Evolutionary conservation across 2,113 vertebrate genomes (phyloP).

Genomic region (Oxyura jamaicensis): DNA sequence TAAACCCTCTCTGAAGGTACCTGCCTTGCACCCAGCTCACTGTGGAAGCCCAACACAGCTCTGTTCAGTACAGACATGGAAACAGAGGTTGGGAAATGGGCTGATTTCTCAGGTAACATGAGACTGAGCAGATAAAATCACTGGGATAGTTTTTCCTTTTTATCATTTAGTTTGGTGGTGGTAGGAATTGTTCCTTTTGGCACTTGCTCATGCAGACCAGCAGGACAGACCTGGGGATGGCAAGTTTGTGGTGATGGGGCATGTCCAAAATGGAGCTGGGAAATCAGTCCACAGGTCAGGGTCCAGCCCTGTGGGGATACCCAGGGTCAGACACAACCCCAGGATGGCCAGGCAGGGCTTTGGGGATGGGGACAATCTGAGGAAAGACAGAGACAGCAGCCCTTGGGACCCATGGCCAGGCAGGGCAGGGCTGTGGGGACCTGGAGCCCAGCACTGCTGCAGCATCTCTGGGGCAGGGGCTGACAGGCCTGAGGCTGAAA

Average conservation of each 20-base stretch:
- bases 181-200: neutral
- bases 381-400: neutral
- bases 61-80: neutral
- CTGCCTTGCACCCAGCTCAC: neutral
- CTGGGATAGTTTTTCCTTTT: neutral
- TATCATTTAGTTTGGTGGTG: neutral
- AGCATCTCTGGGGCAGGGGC: rapidly evolving
- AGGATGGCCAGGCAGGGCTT: neutral
- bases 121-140: slow-evolving; percentile 2
- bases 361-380: neutral
- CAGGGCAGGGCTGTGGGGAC: neutral
- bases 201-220: neutral
- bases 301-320: rapidly evolving
- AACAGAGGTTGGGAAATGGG: neutral
- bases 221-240: neutral
- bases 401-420: neutral
- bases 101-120: neutral
- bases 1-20: neutral
- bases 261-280: neutral
- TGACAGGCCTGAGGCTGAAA: neutral
- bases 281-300: neutral
- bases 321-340: neutral
- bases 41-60: neutral
- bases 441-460: neutral
- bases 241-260: neutral